Evolutionary conservation across 1,140 invertebrate species (phyloP), one percentile per base, ranked within the genome.

Genomic region (Archegozetes longisetosus): DNA sequence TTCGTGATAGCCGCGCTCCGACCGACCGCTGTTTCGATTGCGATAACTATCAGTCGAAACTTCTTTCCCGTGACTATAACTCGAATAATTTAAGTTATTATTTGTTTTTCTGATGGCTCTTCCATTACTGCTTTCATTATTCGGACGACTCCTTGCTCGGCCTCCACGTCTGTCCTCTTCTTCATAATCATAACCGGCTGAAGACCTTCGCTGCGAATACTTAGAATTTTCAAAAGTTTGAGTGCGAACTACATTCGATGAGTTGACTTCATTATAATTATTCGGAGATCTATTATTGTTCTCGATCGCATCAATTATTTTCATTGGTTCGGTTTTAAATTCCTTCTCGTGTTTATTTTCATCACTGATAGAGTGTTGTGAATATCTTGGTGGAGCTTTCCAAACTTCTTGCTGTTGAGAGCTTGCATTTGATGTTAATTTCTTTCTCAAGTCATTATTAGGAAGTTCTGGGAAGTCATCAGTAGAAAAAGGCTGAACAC

Each of bases 51-150:
- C 40, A 22, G 48, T 3, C 29, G 24, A 28, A n/a, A n/a, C n/a
- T 22, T 53, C 52, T 27, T 53, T 48, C 24, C 25, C 66, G 62
- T 25, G 66, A 67, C n/a, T 65, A 69, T 17, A 68, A 55, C 25
- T 56, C 55, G 40, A 61, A 62, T 28, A 22, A 51, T 51, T 51
- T 51, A 51, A 51, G 24, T 22, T 22, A 51, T 4, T 64, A 51
- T 1, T 64, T 40, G 20, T 57, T 63, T 48, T 66, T 63, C 13
- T 52, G 28, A 32, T 62, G 61, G 25, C 47, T 28, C 20, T 12
- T 55, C 13, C 25, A 3, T 32, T 25, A 0, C 53, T 58, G 17
- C 32, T 40, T 17, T 40, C 17, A 9, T 17, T 6, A 9, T 40
- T 6, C 6, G 6, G 6, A 9, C 32, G 6, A 40, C 17, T 40